Percentiles rank a stretch among this genome's conserved stretches.
Evolutionary conservation across 2,113 vertebrate genomes (phyloP).

Genomic region (Eptesicus fuscus): DNA sequence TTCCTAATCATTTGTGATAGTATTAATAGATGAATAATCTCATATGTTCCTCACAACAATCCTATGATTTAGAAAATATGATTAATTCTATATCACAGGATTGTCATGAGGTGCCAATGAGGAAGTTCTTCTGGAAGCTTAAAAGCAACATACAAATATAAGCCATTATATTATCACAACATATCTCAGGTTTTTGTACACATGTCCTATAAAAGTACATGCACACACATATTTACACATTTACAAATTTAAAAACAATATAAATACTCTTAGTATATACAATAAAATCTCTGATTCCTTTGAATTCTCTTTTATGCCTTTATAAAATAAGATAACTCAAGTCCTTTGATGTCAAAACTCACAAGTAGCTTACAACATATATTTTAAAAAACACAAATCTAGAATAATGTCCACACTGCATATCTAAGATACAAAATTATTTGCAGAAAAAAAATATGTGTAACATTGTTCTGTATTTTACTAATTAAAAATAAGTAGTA

Average conservation of each 20-base stretch:
- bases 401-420: background rate
- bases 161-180: background rate
- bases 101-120: slow-evolving; percentile 3
- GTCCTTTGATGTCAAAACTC: background rate
- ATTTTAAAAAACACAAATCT: background rate
- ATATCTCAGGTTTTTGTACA: background rate
- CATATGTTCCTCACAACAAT: background rate
- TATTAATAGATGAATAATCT: background rate
- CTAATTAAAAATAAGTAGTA: background rate
- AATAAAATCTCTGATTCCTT: background rate
- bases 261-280: background rate
- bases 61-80: slow-evolving; percentile 25
- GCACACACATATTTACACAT: background rate
- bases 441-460: background rate
- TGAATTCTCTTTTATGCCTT: background rate
- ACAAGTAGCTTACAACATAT: background rate
- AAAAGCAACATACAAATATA: background rate
- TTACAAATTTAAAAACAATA: background rate
- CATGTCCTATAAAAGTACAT: background rate
- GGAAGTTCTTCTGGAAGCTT: background rate
- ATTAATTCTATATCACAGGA: slow-evolving; percentile 5
- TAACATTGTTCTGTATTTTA: background rate
- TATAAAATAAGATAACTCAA: background rate
- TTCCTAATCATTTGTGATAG: background rate
- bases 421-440: background rate